Conservation (phyloP, 2,113 vertebrate species). For the Microtus ochrogaster region DNA sequence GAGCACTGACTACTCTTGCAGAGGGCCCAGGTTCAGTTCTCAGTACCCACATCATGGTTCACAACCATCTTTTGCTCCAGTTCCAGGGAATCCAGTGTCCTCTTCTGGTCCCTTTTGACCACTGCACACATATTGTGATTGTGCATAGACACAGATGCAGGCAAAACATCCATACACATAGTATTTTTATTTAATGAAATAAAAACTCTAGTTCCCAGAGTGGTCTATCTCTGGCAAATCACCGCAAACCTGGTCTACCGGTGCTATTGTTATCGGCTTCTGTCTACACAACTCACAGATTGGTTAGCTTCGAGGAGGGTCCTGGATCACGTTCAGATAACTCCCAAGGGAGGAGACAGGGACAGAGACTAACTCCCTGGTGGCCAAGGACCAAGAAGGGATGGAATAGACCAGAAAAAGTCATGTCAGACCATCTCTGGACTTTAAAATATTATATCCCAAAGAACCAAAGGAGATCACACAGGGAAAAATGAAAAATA, state of each 20-base stretch:
- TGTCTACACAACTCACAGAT: too few relatives aligned
- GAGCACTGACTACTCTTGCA: background rate
- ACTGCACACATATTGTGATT: background rate
- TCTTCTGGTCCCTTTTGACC: background rate
- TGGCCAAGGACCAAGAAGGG: background rate
- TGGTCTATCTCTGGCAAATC: accelerated
- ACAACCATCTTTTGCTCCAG: background rate
- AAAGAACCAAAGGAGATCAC: background rate
- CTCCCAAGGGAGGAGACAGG: too few relatives aligned
- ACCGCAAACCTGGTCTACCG: too few relatives aligned
- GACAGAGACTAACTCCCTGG: background rate
- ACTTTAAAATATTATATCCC: background rate
- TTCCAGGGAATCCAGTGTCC: background rate
- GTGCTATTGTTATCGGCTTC: accelerated
- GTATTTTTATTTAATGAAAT: background rate
- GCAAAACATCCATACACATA: background rate
- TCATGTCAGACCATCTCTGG: accelerated
- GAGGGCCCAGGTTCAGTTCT: background rate
- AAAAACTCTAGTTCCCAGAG: background rate
- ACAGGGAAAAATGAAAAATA: background rate
- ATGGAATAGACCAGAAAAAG: background rate
- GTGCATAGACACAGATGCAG: background rate
- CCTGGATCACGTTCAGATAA: accelerated
- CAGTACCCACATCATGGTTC: too few relatives aligned
- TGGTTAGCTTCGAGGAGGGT: accelerated